Evolutionary conservation across 2,888 invertebrate genomes (phyloP), one percentile per base, ranked within the genome.

Genomic region (Dolichopus griseipennis): DNA sequence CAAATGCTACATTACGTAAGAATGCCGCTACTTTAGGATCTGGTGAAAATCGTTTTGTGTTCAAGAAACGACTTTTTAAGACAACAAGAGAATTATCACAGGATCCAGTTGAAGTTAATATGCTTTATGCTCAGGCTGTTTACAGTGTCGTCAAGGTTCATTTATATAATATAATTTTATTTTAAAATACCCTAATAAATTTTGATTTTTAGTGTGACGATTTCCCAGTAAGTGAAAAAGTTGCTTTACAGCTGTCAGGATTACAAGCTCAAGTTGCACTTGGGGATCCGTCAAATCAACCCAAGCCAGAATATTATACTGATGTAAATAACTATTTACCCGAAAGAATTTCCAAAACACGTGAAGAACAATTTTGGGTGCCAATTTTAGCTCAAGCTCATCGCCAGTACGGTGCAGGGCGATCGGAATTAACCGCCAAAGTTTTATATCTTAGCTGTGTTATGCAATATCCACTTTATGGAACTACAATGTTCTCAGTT

Each of bases 401-500:
- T 78, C 85, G 90, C 12, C 93, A 93, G 77, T 96, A 95, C 78
- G 96, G 96, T 67, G 90, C 92, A n/a, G 93, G 94, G 0, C 90
- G 95, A 68, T 89, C 92, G 1, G 95, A 95, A 77, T 82, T 96
- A 64, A 93, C 95, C 0, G 93, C 95, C 21, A 96, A 96, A 83
- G 95, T 95, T 27, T 84, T 96, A 72, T 97, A 97, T 80, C 83
- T 97, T 71, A 93, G 95, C 0, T 95, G 95, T 77, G 96, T 97
- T 7, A 96, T 96, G 93, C 96, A 97, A 81, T 97, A 95, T 80
- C 95, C 96, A 0, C 84, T 97, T 1, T 94, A 93, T 73, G 94
- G 94, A 8, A 92, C 93, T 69, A 92, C 93, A 0, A 85, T 91
- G 76, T 94, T 91, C 83, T 90, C 90, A 15, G 96, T 96, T 70